Base-by-base conservation (phyloP, 2,113 vertebrate species). In the Enhydra lutris region DNA sequence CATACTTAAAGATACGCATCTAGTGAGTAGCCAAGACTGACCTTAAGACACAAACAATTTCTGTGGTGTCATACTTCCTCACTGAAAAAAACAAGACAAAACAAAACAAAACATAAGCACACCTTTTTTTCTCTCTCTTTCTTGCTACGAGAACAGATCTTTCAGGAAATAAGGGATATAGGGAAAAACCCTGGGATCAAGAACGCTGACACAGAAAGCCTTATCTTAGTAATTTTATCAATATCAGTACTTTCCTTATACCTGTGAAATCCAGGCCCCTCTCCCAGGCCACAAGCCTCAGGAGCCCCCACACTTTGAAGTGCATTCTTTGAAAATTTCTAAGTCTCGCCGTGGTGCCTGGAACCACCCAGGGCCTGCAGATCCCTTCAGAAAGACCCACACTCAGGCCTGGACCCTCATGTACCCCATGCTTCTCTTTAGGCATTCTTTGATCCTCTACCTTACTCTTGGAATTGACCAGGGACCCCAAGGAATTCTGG, bases 61-160 rank as follows among this genome's bases (percentile, higher is more conserved):
- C 80, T 61, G n/a, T 17, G 36, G 3, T 79, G 61, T 57, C 36
- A 45, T 15, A 55, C 21, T 52, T 67, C n/a, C n/a, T 55, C 26
- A 67, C 34, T 39, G 31, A 73, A 91, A 76, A 45, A 74, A 74
- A 29, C 5, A 50, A 50, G 2, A 52, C 50, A 52, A 52, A 52
- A 39, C n/a, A 71, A 73, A 39, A 73, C 39, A 42, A 73, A n/a
- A 31, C 18, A 50, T 11, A 74, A 36, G 23, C 39, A 29, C 34
- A 21, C 73, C 81, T 34, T 76, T 92, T 80, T 92, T 85, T 76
- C 4, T 95, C 78, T n/a, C 7, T 95, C 76, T 94, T 94, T 74
- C 80, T 82, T n/a, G 71, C 34, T 47, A 24, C 88, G 47, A 67
- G 52, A 90, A 74, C 39, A 47, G 81, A 39, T 61, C 29, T 0